A percentile compares a stretch with the other conserved stretches of the same genome.
Evolutionary conservation across 2,797 vertebrate species (phyloP).

Genomic region (Danionella dracula): DNA sequence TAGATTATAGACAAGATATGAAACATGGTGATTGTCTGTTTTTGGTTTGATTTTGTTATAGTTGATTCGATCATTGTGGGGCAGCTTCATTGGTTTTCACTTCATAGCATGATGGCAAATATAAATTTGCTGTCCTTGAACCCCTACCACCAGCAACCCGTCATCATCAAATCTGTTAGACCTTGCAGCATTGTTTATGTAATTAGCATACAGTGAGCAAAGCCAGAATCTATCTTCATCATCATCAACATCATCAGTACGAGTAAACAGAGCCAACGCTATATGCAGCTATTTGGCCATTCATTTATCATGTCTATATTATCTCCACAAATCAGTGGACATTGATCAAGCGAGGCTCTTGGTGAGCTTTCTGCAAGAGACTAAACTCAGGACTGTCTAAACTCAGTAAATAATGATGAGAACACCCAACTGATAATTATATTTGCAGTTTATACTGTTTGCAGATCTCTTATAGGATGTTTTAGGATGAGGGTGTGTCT

Average conservation of each 20-base stretch:
- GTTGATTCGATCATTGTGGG: too few species aligned
- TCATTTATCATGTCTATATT: background rate
- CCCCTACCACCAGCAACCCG: background rate
- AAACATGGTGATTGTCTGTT: too few species aligned
- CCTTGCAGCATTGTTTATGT: background rate
- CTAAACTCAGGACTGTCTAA: background rate
- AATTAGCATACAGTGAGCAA: background rate
- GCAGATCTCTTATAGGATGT: too few species aligned
- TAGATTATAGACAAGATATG: too few species aligned
- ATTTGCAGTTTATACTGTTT: background rate
- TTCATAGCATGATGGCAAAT: background rate
- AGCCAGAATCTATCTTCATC: background rate
- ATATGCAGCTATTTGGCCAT: background rate
- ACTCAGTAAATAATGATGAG: background rate
- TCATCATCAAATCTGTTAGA: slow-evolving; percentile 2
- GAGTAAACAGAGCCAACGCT: background rate
- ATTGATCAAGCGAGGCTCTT: background rate
- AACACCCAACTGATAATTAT: background rate
- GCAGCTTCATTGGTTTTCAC: background rate
- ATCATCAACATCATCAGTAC: slow-evolving; percentile 9
- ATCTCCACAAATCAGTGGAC: background rate
- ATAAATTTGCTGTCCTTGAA: background rate
- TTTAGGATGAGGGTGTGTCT: background rate
- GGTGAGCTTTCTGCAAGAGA: background rate
- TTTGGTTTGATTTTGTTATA: too few species aligned